phyloP scores from a whole-genome alignment of 2,797 vertebrate species.

The Acomys russatus region DNA sequence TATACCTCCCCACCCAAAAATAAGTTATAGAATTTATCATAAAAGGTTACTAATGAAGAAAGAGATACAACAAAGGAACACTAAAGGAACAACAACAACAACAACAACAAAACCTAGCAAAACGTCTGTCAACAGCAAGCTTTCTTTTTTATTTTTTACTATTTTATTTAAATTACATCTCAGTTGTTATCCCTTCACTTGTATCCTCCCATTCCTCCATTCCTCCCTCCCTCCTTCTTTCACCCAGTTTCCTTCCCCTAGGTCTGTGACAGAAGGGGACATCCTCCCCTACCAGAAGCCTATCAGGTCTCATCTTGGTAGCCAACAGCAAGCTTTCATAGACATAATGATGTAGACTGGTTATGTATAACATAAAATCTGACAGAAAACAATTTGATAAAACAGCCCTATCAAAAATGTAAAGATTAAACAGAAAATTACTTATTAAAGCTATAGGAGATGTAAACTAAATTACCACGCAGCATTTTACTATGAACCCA shows the following conservation, averaged over 20 bases:
- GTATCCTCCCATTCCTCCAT: no score
- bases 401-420: background rate
- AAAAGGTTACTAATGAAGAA: background rate
- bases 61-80: background rate
- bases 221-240: no score
- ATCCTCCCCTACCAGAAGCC: no score
- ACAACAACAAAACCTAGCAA: background rate
- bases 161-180: no score
- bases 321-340: background rate
- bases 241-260: no score
- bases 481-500: background rate
- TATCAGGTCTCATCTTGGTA: no score
- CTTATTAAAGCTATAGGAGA: constrained; percentile 2
- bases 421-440: constrained; percentile 40
- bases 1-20: background rate
- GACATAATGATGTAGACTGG: background rate
- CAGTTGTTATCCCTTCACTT: no score
- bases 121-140: background rate
- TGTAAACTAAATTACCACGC: constrained; percentile 38
- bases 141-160: no score
- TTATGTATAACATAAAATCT: background rate
- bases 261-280: no score
- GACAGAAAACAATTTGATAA: background rate
- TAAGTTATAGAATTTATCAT: background rate
- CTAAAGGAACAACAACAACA: background rate